Percentiles rank a stretch among this genome's conserved stretches.
Conservation (phyloP, 2,888 invertebrate species). For the Euproctis similis region DNA sequence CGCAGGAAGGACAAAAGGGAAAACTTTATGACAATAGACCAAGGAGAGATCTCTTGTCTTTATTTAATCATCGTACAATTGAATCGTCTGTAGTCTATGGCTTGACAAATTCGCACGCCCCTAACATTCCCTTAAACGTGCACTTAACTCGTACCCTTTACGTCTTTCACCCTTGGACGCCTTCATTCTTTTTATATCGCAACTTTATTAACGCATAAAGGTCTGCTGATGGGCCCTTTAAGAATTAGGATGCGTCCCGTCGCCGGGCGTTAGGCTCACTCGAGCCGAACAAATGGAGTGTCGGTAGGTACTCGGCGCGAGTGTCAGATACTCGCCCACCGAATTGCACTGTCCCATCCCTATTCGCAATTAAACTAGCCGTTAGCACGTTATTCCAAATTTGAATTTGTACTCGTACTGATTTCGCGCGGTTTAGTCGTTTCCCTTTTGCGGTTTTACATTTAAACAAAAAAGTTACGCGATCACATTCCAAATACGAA, state of each 20-base stretch:
- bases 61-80: slow-evolving; percentile 68
- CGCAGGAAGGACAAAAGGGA: slow-evolving; percentile 27
- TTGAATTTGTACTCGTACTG: slow-evolving; percentile 47
- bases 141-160: slow-evolving; percentile 71
- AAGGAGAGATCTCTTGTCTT: slow-evolving; percentile 53
- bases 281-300: slow-evolving; percentile 70
- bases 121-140: slow-evolving; percentile 70
- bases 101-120: slow-evolving; percentile 74
- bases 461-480: slow-evolving; percentile 20
- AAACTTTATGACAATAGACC: slow-evolving; percentile 30
- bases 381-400: slow-evolving; percentile 57
- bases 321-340: slow-evolving; percentile 33
- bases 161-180: slow-evolving; percentile 71
- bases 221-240: slow-evolving; percentile 72
- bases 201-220: slow-evolving; percentile 77
- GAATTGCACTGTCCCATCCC: slow-evolving; percentile 41
- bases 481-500: slow-evolving; percentile 8
- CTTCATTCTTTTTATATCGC: slow-evolving; percentile 74
- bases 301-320: slow-evolving; percentile 44
- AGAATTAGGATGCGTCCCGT: slow-evolving; percentile 73
- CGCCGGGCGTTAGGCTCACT: slow-evolving; percentile 48
- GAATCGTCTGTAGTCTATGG: slow-evolving; percentile 60
- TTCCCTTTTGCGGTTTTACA: slow-evolving; percentile 23
- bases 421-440: slow-evolving; percentile 26
- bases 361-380: slow-evolving; percentile 55